phyloP scores from a whole-genome alignment of 1,140 invertebrate species.

The Penaeus chinensis region DNA sequence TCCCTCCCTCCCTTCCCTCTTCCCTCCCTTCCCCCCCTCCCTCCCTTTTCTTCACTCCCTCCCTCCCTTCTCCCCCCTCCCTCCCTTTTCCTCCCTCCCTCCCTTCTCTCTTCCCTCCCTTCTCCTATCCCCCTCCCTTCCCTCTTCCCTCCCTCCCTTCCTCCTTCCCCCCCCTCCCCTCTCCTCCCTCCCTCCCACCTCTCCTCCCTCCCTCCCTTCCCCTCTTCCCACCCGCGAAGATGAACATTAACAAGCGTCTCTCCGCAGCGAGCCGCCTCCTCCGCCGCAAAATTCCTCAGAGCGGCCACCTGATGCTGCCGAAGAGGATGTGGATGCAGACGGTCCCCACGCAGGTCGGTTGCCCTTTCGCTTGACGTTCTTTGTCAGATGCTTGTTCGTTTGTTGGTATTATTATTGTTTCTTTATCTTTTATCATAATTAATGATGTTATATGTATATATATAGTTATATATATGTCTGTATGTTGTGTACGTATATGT shows the following conservation, averaged over 20 bases:
- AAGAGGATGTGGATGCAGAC: slow-evolving; percentile 80
- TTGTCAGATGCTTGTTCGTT: not conserved
- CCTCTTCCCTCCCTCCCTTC: not conserved
- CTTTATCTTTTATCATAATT: not conserved
- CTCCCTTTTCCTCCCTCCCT: not conserved
- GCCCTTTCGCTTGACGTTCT: not conserved
- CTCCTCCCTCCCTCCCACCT: not conserved
- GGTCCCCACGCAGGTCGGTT: slow-evolving; percentile 76
- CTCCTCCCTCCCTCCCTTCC: not conserved
- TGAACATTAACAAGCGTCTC: slow-evolving; percentile 26
- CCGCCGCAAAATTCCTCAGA: slow-evolving; percentile 79
- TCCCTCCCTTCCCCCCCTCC: not conserved
- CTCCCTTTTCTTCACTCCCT: not conserved
- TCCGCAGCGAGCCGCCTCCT: slow-evolving; percentile 77
- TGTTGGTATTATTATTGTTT: not conserved
- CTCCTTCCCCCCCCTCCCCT: not conserved
- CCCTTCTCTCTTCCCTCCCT: not conserved
- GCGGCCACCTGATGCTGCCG: slow-evolving; percentile 80
- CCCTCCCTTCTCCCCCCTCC: not conserved
- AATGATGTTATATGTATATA: not conserved
- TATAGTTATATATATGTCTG: not conserved
- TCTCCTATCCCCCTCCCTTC: not conserved
- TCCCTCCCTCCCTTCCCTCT: too few species aligned
- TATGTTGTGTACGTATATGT: not conserved
- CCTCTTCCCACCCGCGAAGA: not conserved